phyloP scores from a whole-genome alignment of 2,797 vertebrate species.

The Pseudotriccus pelzelni region DNA sequence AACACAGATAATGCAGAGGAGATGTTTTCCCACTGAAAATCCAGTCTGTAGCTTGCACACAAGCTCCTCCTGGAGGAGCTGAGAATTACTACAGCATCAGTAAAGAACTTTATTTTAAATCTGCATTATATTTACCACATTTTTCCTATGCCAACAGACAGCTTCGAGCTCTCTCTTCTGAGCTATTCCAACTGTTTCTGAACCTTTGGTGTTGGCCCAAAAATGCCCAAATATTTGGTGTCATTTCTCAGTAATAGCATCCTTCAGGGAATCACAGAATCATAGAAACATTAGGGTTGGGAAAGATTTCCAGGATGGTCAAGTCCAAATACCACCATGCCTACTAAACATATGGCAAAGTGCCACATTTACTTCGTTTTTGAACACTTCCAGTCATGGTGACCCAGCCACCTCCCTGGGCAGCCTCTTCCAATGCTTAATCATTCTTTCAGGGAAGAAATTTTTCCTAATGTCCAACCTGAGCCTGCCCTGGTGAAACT shows the following conservation, averaged over 20 bases:
- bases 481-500: background rate
- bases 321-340: background rate
- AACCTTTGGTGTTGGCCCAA: background rate
- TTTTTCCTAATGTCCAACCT: background rate
- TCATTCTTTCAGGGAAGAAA: background rate
- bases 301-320: background rate
- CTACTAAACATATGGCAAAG: background rate
- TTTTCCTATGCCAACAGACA: background rate
- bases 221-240: background rate
- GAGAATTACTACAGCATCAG: conserved; percentile 1
- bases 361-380: background rate
- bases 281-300: background rate
- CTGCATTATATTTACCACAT: background rate
- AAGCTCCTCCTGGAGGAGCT: conserved; percentile 69
- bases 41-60: conserved; percentile 8
- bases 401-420: background rate
- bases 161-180: background rate
- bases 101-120: background rate
- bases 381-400: background rate
- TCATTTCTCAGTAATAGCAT: background rate
- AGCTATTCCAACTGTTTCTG: background rate
- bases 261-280: background rate
- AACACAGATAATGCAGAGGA: background rate
- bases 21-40: background rate
- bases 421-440: background rate